A percentile compares a stretch with the other conserved stretches of the same genome.
These are phyloP conservation scores for Sciurus carolinensis DNA, from an alignment of 2,797 vertebrate species.

Conservation along the genomic window DNA sequence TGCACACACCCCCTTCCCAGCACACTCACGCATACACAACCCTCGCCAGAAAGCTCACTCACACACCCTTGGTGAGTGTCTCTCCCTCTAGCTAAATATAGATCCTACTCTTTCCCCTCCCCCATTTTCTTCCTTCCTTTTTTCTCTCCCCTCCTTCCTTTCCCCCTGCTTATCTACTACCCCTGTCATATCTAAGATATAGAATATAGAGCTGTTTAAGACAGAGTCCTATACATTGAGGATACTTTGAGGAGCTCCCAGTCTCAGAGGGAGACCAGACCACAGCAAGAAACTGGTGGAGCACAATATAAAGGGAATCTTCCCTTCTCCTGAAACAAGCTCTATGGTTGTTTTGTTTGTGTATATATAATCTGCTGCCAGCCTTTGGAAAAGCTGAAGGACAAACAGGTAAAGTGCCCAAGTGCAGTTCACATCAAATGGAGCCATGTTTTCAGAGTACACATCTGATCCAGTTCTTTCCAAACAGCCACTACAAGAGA, in stretches of 20 bases:
- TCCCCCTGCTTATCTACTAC: constrained; percentile 57
- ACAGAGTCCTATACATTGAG: constrained; percentile 42
- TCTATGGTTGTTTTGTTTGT: not conserved
- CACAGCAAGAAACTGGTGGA: constrained; percentile 32
- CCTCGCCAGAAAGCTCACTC: constrained; percentile 85
- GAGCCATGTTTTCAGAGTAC: not conserved
- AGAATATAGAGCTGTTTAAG: constrained; percentile 35
- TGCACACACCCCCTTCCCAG: constrained; percentile 85
- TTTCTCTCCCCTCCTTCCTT: constrained; percentile 21
- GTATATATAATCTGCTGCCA: not conserved
- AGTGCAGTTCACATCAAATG: constrained; percentile 56
- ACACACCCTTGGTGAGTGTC: constrained; percentile 81
- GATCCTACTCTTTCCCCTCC: constrained; percentile 78
- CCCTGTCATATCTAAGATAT: constrained; percentile 37
- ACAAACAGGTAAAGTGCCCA: constrained; percentile 43
- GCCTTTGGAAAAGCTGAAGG: constrained; percentile 59
- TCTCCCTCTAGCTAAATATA: constrained; percentile 83
- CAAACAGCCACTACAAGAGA: constrained; percentile 23
- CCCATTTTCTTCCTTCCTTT: constrained; percentile 40
- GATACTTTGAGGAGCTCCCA: constrained; percentile 30
- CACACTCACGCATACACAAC: constrained; percentile 79
- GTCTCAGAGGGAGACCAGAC: constrained; percentile 58
- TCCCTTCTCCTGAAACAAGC: constrained; percentile 51
- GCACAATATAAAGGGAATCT: constrained; percentile 53
- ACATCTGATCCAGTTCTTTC: constrained; percentile 35